These are phyloP conservation scores for Amblyopsis hoosieri DNA, from an alignment of 2,797 vertebrate species.

Conservation along the genomic window DNA sequence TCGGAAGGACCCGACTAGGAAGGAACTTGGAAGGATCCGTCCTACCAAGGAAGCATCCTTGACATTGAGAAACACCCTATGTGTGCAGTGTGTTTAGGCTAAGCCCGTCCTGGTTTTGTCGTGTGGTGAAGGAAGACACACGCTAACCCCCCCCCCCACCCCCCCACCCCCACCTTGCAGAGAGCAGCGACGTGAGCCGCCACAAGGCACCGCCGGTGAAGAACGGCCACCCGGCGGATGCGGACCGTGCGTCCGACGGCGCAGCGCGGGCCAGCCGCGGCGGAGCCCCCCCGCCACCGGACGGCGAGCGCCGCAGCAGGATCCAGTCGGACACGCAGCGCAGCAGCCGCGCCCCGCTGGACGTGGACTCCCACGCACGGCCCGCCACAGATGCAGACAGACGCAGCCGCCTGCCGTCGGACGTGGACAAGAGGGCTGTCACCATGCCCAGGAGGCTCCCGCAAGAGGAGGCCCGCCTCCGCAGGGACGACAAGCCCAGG, in stretches of 20 bases:
- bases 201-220: slow-evolving; percentile 75
- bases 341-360: slow-evolving; percentile 78
- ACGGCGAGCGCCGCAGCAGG: slow-evolving; percentile 60
- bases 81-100: too few relatives aligned
- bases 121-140: too few relatives aligned
- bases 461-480: slow-evolving; percentile 61
- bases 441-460: slow-evolving; percentile 55
- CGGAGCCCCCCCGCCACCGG: slow-evolving; percentile 55
- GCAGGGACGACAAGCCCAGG: slow-evolving; percentile 54
- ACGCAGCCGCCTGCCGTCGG: slow-evolving; percentile 60
- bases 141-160: not conserved
- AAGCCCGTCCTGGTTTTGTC: too few relatives aligned
- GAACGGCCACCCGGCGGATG: slow-evolving; percentile 85
- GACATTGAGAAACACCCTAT: too few relatives aligned
- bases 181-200: slow-evolving; percentile 77
- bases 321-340: slow-evolving; percentile 66
- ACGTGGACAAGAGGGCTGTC: slow-evolving; percentile 55
- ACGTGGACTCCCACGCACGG: slow-evolving; percentile 76
- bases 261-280: slow-evolving; percentile 39
- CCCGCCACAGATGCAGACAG: slow-evolving; percentile 57
- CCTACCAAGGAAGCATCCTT: too few relatives aligned
- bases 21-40: too few relatives aligned
- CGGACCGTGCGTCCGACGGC: slow-evolving; percentile 51
- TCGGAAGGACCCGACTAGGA: too few relatives aligned
- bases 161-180: slow-evolving; percentile 55